These are phyloP conservation scores for Pedionomus torquatus DNA, from an alignment of 2,113 vertebrate genomes.

Conservation along the genomic window DNA sequence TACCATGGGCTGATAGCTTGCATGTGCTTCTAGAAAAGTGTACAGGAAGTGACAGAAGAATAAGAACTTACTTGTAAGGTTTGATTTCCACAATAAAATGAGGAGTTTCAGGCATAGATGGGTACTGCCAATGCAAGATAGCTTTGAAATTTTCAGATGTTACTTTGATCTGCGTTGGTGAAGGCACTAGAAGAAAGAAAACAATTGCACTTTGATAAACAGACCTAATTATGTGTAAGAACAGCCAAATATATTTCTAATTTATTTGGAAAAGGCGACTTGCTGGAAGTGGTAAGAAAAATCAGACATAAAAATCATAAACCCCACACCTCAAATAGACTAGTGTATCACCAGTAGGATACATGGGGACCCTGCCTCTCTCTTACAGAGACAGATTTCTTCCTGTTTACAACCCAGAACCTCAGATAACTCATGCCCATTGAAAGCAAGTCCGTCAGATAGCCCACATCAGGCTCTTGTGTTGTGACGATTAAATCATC, in stretches of 20 bases:
- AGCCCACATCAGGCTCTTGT: background rate
- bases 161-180: slow-evolving; percentile 33
- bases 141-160: slow-evolving; percentile 61
- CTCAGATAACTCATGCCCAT: background rate
- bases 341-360: background rate
- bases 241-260: background rate
- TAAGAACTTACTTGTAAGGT: slow-evolving; percentile 69
- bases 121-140: slow-evolving; percentile 63
- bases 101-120: background rate
- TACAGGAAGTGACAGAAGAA: background rate
- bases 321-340: background rate
- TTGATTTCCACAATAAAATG: slow-evolving; percentile 66
- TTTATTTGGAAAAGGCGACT: background rate
- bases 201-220: background rate
- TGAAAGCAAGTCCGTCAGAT: background rate
- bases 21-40: background rate
- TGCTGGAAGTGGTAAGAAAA: background rate
- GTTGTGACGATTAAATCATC: background rate
- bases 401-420: background rate
- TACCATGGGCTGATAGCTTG: background rate
- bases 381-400: background rate
- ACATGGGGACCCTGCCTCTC: background rate
- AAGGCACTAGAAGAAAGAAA: slow-evolving; percentile 59
- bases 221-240: background rate
- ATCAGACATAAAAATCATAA: background rate